phyloP scores from a whole-genome alignment of 2,797 vertebrate species.

The Dallia pectoralis region DNA sequence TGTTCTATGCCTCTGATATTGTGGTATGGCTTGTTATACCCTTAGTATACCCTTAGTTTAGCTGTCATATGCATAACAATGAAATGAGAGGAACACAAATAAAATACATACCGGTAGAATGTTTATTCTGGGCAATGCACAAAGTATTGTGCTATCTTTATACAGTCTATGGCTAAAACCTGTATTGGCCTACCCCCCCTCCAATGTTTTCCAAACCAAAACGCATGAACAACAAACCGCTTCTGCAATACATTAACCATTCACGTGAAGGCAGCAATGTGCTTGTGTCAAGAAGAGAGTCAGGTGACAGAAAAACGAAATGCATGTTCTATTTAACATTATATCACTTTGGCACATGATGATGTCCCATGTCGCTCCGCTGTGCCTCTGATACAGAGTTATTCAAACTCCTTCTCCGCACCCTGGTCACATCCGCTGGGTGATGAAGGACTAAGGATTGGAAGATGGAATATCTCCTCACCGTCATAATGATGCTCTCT shows the following conservation, averaged over 20 bases:
- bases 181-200: no score
- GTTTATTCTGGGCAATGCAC: not conserved
- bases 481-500: constrained; percentile 83
- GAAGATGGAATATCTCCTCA: constrained; percentile 77
- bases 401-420: constrained; percentile 28
- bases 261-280: not conserved
- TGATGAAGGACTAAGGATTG: constrained; percentile 30
- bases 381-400: not conserved
- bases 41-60: not conserved
- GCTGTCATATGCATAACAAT: not conserved
- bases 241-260: not conserved
- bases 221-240: not conserved
- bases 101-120: not conserved
- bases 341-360: not conserved
- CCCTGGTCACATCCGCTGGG: constrained; percentile 21
- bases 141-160: not conserved
- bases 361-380: not conserved
- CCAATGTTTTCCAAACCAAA: not conserved
- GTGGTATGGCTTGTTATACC: not conserved
- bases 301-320: not conserved
- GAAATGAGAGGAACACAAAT: not conserved
- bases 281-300: not conserved
- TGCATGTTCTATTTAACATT: not conserved
- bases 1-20: not conserved
- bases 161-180: no score